Conservation (phyloP, 2,888 invertebrate species). For the Ethmia dodecea region DNA sequence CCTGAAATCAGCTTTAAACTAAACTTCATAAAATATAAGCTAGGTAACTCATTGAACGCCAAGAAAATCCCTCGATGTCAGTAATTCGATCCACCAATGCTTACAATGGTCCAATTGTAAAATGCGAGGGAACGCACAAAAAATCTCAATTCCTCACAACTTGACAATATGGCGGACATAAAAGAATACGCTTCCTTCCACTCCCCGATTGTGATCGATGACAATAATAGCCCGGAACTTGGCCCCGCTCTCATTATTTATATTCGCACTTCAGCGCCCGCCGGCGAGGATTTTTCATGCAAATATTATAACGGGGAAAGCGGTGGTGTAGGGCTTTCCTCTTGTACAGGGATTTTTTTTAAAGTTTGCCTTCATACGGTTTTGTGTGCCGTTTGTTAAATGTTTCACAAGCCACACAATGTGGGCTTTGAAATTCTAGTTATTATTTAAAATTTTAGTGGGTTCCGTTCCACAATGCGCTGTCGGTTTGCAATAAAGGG, state of each 20-base stretch:
- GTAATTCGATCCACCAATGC: too few relatives aligned
- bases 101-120: too few relatives aligned
- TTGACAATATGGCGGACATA: constrained; percentile 27
- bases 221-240: constrained; percentile 47
- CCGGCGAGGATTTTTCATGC: constrained; percentile 53
- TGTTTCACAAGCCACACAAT: background rate
- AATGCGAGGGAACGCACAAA: too few relatives aligned
- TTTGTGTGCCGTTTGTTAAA: background rate
- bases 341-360: background rate
- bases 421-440: background rate
- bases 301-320: constrained; percentile 41
- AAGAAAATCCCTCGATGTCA: too few relatives aligned
- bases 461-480: too few relatives aligned
- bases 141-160: constrained; percentile 1
- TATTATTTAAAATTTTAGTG: background rate
- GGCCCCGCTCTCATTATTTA: constrained; percentile 54
- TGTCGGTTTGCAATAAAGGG: too few relatives aligned
- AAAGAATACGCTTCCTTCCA: constrained; percentile 30
- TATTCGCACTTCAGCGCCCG: constrained; percentile 49
- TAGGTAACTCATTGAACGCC: too few relatives aligned
- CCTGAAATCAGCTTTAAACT: too few relatives aligned
- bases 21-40: too few relatives aligned
- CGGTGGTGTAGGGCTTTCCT: constrained; percentile 13
- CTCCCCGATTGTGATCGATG: constrained; percentile 48
- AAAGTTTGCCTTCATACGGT: background rate